Evolutionary conservation across 2,797 vertebrate genomes (phyloP).

Genomic region (Tragopan temminckii): DNA sequence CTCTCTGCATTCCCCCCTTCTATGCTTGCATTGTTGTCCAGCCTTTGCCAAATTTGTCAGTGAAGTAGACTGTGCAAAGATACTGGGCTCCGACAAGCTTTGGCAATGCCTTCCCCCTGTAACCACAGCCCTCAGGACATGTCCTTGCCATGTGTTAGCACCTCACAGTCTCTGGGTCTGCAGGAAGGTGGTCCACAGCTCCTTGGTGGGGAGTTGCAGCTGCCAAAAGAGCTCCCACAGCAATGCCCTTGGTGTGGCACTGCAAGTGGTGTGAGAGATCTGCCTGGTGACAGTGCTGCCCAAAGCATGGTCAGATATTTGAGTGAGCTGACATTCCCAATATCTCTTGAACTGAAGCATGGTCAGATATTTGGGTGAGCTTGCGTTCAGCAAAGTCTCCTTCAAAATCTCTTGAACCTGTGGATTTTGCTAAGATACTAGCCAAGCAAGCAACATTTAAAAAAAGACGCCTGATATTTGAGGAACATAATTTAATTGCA

Average conservation of each 20-base stretch:
- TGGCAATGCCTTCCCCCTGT: not conserved
- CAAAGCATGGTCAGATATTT: not conserved
- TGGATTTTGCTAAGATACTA: not conserved
- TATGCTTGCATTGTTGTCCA: not conserved
- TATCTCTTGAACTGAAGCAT: not conserved
- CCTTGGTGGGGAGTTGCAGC: not conserved
- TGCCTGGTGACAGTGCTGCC: fast-evolving
- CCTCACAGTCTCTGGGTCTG: not conserved
- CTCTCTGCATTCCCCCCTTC: not conserved
- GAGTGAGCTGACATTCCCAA: not conserved
- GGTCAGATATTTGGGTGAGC: not conserved
- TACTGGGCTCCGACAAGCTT: not conserved
- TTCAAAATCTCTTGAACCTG: not conserved
- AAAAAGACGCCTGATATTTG: not conserved
- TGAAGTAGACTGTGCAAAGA: not conserved
- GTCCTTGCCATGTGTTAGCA: not conserved
- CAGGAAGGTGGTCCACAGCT: not conserved
- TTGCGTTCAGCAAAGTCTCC: not conserved
- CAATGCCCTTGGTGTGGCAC: not conserved
- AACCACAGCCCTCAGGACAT: not conserved
- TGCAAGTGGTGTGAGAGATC: not conserved
- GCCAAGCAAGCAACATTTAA: not conserved
- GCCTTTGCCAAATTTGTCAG: not conserved
- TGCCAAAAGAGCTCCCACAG: not conserved
- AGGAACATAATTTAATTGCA: constrained; percentile 25